Evolutionary conservation across 2,113 vertebrate genomes (phyloP).

Genomic region (Campylomormyrus numenius): DNA sequence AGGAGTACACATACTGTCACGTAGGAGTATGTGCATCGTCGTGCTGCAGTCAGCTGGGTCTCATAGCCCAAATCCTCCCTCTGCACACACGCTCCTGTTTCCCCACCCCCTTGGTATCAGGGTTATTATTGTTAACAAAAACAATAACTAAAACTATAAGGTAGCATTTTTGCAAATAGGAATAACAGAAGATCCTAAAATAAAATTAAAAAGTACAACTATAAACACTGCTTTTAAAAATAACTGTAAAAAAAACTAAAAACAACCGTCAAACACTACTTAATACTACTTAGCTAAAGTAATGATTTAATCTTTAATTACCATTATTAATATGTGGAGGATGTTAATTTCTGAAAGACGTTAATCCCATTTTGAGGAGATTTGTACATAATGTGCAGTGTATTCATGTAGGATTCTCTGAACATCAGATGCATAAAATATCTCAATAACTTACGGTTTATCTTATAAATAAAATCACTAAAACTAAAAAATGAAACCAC

Average conservation of each 20-base stretch:
- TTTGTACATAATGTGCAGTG: neutral
- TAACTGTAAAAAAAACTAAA: neutral
- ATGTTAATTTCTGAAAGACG: neutral
- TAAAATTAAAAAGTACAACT: neutral
- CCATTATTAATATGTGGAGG: neutral
- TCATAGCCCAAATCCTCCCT: neutral
- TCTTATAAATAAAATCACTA: neutral
- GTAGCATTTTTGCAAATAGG: neutral
- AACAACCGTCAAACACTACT: neutral
- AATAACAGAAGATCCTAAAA: neutral
- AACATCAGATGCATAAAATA: neutral
- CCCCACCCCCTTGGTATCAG: neutral
- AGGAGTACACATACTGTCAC: neutral
- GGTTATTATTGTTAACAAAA: neutral
- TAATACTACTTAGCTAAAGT: neutral
- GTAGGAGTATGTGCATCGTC: neutral
- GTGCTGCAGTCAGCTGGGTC: neutral
- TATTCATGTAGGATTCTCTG: neutral
- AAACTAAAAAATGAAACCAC: neutral
- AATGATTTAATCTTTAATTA: neutral
- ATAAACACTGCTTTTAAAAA: neutral
- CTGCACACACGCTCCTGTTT: neutral
- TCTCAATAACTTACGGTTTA: neutral
- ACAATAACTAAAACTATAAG: neutral
- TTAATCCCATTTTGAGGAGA: neutral